phyloP scores from a whole-genome alignment of 2,113 vertebrate species.

The Mirza zaza region DNA sequence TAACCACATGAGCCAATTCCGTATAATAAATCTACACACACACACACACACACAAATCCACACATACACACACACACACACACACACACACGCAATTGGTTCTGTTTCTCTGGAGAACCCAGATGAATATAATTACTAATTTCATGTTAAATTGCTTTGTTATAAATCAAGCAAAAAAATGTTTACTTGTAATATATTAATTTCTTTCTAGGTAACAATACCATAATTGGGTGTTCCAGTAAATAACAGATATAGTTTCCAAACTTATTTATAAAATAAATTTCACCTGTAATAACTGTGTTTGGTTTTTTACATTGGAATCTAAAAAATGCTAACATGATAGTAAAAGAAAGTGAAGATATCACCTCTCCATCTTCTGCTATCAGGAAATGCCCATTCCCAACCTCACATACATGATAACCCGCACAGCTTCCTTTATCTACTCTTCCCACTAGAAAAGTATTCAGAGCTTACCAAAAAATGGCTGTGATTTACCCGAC shows the following conservation, averaged over 20 bases:
- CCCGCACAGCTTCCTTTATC: neutral
- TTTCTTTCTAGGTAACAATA: conserved; percentile 29
- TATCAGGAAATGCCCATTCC: neutral
- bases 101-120: neutral
- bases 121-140: neutral
- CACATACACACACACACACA: neutral
- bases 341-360: neutral
- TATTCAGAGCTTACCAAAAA: neutral
- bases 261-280: conserved; percentile 49
- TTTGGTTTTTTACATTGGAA: neutral
- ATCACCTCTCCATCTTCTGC: neutral
- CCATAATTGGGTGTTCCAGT: neutral
- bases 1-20: neutral
- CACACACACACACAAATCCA: neutral
- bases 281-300: neutral
- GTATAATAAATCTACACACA: neutral
- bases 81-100: neutral
- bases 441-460: neutral
- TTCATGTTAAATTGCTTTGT: conserved; percentile 16
- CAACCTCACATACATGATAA: neutral
- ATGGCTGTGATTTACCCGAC: neutral
- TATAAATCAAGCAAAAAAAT: conserved; percentile 20
- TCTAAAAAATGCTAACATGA: neutral
- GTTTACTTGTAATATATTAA: neutral
- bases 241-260: neutral